phyloP scores from a whole-genome alignment of 2,888 invertebrate species.

The Agrenia bidenticulata region DNA sequence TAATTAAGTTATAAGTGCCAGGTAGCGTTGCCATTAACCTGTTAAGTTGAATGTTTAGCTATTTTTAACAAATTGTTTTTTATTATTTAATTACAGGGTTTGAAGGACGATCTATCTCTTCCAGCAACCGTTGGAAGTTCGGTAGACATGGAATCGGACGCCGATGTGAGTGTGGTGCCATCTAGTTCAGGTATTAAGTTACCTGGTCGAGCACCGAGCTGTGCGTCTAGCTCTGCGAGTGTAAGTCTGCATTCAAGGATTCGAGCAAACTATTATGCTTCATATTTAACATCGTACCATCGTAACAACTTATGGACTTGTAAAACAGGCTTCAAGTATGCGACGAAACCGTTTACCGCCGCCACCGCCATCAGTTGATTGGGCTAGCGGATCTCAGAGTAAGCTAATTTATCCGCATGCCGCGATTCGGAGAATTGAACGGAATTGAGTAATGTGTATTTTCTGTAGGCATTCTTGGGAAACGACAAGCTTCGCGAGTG shows the following conservation, averaged over 20 bases:
- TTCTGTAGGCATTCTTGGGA: slow-evolving; percentile 25
- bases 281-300: no score
- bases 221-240: slow-evolving; percentile 24
- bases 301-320: neutral
- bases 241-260: neutral
- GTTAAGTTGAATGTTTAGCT: no score
- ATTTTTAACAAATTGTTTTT: no score
- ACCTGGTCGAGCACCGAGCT: slow-evolving; percentile 26
- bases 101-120: neutral
- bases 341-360: slow-evolving; percentile 27
- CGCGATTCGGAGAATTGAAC: no score
- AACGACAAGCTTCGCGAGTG: slow-evolving; percentile 23
- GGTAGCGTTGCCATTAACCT: no score
- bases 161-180: neutral
- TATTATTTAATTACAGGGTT: neutral
- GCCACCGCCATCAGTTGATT: slow-evolving; percentile 35
- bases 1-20: no score
- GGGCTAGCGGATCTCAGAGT: slow-evolving; percentile 31
- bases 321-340: slow-evolving; percentile 21
- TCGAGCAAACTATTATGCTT: no score
- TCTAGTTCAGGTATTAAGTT: slow-evolving; percentile 12
- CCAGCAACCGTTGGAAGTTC: neutral
- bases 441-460: no score
- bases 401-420: no score
- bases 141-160: neutral